Percentiles rank a stretch among this genome's conserved stretches.
phyloP scores from a whole-genome alignment of 2,888 invertebrate genomes.

The Syrphus vitripennis region DNA sequence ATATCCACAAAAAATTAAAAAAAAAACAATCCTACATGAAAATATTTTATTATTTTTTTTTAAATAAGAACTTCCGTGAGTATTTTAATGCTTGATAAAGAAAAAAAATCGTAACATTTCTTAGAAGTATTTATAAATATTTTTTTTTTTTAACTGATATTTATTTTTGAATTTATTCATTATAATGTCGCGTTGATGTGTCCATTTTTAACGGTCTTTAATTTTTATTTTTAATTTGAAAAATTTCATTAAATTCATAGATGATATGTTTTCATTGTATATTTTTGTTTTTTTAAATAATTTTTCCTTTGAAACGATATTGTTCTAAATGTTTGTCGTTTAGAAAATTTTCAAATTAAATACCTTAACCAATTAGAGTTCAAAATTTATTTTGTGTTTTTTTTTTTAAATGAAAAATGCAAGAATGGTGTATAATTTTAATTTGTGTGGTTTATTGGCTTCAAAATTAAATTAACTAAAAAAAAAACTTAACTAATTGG shows the following conservation, averaged over 20 bases:
- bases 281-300: constrained; percentile 27
- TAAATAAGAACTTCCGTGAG: constrained; percentile 67
- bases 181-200: constrained; percentile 65
- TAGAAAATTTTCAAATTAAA: constrained; percentile 29
- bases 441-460: constrained; percentile 63
- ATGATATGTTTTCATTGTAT: constrained; percentile 32
- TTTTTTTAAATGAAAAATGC: constrained; percentile 8
- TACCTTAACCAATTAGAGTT: constrained; percentile 25
- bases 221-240: constrained; percentile 20
- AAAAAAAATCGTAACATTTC: constrained; percentile 15
- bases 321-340: constrained; percentile 67
- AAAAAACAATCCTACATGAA: constrained; percentile 60
- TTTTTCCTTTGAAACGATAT: neutral
- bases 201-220: constrained; percentile 30
- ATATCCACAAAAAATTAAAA: constrained; percentile 28
- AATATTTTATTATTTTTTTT: constrained; percentile 65
- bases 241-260: constrained; percentile 29
- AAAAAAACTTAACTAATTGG: constrained; percentile 39
- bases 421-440: constrained; percentile 56
- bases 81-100: constrained; percentile 70
- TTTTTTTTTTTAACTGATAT: neutral
- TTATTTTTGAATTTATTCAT: constrained; percentile 34
- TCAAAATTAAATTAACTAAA: constrained; percentile 2
- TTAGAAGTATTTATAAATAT: neutral
- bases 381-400: constrained; percentile 8